Evolutionary conservation across 2,113 vertebrate species (phyloP).

Genomic region (Corythaeola cristata): DNA sequence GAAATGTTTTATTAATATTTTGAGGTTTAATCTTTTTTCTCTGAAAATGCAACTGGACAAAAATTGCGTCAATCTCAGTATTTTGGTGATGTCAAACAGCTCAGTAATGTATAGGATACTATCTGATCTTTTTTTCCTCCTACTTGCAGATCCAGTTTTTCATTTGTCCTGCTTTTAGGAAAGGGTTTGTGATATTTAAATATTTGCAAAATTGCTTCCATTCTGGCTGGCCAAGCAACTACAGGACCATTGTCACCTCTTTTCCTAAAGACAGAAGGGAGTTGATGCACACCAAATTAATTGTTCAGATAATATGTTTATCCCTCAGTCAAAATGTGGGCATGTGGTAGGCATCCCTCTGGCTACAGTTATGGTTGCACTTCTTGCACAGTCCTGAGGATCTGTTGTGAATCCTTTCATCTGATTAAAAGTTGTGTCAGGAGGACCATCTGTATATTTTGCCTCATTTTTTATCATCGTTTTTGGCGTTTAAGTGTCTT

Average conservation of each 20-base stretch:
- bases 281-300: not conserved
- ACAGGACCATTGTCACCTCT: not conserved
- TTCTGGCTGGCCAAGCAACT: not conserved
- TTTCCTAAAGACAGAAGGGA: not conserved
- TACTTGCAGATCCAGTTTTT: not conserved
- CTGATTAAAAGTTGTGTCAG: not conserved
- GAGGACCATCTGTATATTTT: not conserved
- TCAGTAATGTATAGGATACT: not conserved
- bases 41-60: not conserved
- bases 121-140: not conserved
- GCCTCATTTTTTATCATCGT: not conserved
- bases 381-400: not conserved
- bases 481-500: not conserved
- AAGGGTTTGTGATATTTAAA: not conserved
- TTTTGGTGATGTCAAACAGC: not conserved
- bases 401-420: not conserved
- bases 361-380: not conserved
- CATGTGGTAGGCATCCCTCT: rapidly evolving
- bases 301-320: not conserved
- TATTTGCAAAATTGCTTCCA: not conserved
- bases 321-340: not conserved
- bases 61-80: not conserved
- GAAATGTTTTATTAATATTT: not conserved
- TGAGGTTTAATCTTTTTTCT: not conserved
- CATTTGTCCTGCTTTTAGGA: not conserved